Evolutionary conservation across 2,113 vertebrate genomes (phyloP).

Genomic region (Phaethornis superciliosus): DNA sequence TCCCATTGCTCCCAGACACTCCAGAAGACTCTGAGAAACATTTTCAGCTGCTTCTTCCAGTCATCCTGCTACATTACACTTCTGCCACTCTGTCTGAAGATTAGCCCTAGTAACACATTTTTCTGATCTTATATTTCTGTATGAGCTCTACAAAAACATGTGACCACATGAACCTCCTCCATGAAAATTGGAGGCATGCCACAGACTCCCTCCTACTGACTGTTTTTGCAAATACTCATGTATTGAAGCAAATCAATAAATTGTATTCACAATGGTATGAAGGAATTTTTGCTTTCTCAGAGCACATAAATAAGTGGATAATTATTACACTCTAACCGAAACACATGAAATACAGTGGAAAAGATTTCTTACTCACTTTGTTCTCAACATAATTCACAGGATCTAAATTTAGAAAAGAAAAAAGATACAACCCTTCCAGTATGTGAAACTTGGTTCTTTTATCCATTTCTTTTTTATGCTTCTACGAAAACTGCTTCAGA

Average conservation of each 20-base stretch:
- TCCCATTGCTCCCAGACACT: not conserved
- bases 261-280: not conserved
- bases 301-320: too few relatives aligned
- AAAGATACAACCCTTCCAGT: not conserved
- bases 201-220: not conserved
- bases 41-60: not conserved
- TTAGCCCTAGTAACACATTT: not conserved
- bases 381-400: not conserved
- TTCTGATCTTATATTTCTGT: not conserved
- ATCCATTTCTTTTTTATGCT: not conserved
- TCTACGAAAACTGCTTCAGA: not conserved
- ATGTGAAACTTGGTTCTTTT: not conserved
- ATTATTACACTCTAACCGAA: too few relatives aligned
- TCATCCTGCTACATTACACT: rapidly evolving
- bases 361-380: not conserved
- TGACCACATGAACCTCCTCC: not conserved
- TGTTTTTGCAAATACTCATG: not conserved
- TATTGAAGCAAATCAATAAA: not conserved
- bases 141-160: rapidly evolving
- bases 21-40: not conserved
- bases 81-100: not conserved
- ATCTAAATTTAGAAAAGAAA: not conserved
- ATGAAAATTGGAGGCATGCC: not conserved
- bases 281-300: not conserved
- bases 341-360: not conserved